Percentiles rank a stretch among this genome's conserved stretches.
Conservation (phyloP, 1,140 invertebrate species). For the Globodera ellingtonae region DNA sequence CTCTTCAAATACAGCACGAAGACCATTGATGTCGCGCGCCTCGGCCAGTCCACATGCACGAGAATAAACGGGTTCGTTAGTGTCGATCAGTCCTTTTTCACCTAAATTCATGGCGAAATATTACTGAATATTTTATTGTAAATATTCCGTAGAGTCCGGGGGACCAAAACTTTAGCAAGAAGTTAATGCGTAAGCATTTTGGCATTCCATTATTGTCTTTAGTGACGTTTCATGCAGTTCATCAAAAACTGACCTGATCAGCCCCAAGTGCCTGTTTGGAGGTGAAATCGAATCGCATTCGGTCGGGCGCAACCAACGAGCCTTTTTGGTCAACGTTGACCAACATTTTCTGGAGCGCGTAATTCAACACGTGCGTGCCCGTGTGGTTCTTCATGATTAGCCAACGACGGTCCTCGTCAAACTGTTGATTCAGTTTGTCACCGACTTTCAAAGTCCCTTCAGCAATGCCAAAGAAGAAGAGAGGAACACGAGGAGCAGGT, state of each 20-base stretch:
- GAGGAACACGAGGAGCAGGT: conserved; percentile 21
- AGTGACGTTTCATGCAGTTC: not conserved
- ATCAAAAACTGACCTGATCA: conserved; percentile 67
- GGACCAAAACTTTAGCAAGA: too few relatives aligned
- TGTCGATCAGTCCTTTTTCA: conserved; percentile 79
- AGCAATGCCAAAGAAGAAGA: conserved; percentile 80
- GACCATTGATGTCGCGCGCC: conserved; percentile 85
- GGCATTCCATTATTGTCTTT: too few relatives aligned
- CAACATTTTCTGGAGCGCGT: conserved; percentile 84
- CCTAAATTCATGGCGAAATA: conserved; percentile 58
- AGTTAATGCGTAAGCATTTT: too few relatives aligned
- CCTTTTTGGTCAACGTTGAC: conserved; percentile 92
- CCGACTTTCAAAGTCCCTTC: conserved; percentile 80
- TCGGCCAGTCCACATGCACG: conserved; percentile 80
- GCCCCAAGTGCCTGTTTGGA: conserved; percentile 85
- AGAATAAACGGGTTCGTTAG: conserved; percentile 83
- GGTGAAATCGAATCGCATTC: conserved; percentile 94
- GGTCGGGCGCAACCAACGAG: conserved; percentile 95
- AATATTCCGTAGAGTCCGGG: conserved; percentile 1
- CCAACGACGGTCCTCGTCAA: conserved; percentile 81
- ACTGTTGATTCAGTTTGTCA: conserved; percentile 79
- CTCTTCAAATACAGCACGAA: conserved; percentile 97
- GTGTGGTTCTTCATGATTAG: conserved; percentile 98
- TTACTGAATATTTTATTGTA: too few relatives aligned
- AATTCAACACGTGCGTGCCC: conserved; percentile 95